Base-by-base conservation (phyloP, 2,113 vertebrate species). In the Cynopterus brachyotis region DNA sequence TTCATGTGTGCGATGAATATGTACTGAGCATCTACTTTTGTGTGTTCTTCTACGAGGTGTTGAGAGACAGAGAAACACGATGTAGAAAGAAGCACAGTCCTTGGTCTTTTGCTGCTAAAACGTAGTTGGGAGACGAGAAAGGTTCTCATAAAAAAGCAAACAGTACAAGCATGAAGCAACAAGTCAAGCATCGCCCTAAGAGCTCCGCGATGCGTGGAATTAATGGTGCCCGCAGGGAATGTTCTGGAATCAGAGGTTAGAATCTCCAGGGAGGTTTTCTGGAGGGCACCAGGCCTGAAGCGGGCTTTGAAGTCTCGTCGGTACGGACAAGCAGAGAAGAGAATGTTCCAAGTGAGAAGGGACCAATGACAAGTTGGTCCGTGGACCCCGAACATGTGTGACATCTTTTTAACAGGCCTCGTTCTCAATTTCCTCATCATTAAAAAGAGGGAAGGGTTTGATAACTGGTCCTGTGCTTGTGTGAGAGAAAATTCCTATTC, bases 221-320 rank as follows among this genome's bases (percentile, higher is more conserved):
- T 64, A 59, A 64, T 45, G 37, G 42, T 11, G 17, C 73, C 70
- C 17, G 4, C 12, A n/a, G 32, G 85, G 42, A 94, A 45, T 5
- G 35, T 57, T 95, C 94, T 72, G 28, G 79, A 94, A n/a, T 50
- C 88, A 64, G 76, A 90, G 20, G 57, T 79, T 15, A 72, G n/a
- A 64, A 69, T 53, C 79, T 32, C 57, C 69, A 35, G 86, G n/a
- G 88, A 91, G 78, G 59, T 59, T 70, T 88, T 64, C 37, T 79
- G 53, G 67, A 57, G 28, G 50, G 17, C 69, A 67, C 47, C 11
- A 22, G 55, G 47, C 53, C 90, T 26, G 30, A 64, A 64, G 26
- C 50, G 15, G 80, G 53, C 62, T 66, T 60, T 81, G 91, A 92
- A 87, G 35, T 82, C 47, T 42, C 84, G 42, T n/a, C 6, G 6